phyloP scores from a whole-genome alignment of 1,140 invertebrate genomes.

The Agrypnia vestita region DNA sequence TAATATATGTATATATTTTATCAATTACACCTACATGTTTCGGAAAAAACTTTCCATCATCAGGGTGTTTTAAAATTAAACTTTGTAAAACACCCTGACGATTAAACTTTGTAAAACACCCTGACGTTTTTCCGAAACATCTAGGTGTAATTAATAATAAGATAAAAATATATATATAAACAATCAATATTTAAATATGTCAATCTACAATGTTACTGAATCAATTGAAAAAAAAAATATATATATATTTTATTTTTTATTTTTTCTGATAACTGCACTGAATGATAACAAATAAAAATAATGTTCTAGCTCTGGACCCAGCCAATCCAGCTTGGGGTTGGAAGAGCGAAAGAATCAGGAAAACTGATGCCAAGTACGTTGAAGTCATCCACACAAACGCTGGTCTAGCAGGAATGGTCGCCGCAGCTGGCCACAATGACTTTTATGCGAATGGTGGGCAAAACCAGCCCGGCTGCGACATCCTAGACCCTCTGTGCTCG shows the following conservation, averaged over 20 bases:
- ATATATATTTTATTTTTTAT: not conserved
- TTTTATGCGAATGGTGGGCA: constrained; percentile 77
- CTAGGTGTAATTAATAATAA: no score
- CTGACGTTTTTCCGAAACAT: no score
- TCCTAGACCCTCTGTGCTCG: constrained; percentile 37
- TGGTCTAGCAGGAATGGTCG: constrained; percentile 72
- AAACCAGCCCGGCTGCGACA: constrained; percentile 74
- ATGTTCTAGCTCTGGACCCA: constrained; percentile 27
- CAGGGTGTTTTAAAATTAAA: no score
- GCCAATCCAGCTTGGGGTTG: constrained; percentile 4
- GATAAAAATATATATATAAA: no score
- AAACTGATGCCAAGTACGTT: constrained; percentile 74
- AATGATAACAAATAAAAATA: constrained; percentile 4
- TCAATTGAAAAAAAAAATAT: not conserved
- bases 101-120: no score
- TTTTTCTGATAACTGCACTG: not conserved
- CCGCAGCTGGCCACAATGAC: constrained; percentile 74
- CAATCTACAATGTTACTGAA: no score
- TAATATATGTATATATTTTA: not conserved
- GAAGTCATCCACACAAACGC: no score
- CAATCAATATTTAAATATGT: no score
- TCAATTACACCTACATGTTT: not conserved
- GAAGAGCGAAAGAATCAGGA: not conserved
- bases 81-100: no score
- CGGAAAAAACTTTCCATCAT: no score